Evolutionary conservation across 2,888 invertebrate genomes (phyloP), one percentile per base, ranked within the genome.

Genomic region (Rugalucina vietnamica): DNA sequence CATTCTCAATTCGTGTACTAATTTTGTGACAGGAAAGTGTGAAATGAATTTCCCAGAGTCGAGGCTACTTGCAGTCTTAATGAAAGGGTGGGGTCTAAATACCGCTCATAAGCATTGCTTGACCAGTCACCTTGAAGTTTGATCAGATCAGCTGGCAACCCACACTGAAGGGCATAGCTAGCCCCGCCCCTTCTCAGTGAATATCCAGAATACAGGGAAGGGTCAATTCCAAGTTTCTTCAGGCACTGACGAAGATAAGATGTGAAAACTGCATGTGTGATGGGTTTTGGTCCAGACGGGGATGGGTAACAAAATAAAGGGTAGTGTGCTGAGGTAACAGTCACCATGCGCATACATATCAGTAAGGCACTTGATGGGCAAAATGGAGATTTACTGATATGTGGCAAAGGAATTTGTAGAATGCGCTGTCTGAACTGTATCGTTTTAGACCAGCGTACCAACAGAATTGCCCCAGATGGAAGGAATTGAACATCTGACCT

Each of bases 151-250:
- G 60, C 21, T 24, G 82, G 57, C 3, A 82, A 21, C n/a, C 82
- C 82, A 78, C 82, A 82, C 34, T 82, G 74, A 4, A 82, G 43
- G 0, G 78, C 78, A 57, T 78, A 82, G 10, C 74, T 74, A 5
- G 74, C 73, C 8, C 82, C 82, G 1, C 78, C 78, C 29, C 75
- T 29, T 34, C 82, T 39, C 69, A 82, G 70, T 32, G 74, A 74
- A 24, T 82, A 75, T 1, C 78, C 78, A 18, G 75, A 78, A 71
- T 70, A 82, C 0, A 39, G 21, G 5, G 54, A 74, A 12, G 82
- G 78, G 21, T 73, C 21, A 12, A 78, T 5, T 18, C 75, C 71
- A 1, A 80, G 12, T 36, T 50, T 36, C 1, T 27, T 2, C 24
- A 82, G 49, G 34, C 72, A 57, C 8, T 29, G 60, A 29, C 60